phyloP scores from a whole-genome alignment of 1,140 invertebrate species.

The Lucilia sericata region DNA sequence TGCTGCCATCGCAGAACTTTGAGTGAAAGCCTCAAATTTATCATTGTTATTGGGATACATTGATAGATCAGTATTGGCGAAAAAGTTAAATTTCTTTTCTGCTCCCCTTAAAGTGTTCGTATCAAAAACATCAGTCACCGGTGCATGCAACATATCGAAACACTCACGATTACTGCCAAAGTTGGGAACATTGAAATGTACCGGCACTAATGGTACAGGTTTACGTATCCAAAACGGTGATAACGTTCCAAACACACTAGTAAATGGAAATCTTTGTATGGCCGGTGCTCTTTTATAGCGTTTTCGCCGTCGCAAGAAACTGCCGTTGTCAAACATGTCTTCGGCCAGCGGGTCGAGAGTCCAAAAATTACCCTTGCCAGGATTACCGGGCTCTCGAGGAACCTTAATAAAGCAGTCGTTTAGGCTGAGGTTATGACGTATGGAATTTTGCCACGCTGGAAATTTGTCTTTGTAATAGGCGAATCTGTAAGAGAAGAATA shows the following conservation, averaged over 20 bases:
- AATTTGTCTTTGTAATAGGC: conserved; percentile 96
- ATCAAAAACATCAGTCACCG: conserved; percentile 58
- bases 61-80: conserved; percentile 62
- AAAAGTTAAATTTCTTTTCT: conserved; percentile 66
- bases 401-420: conserved; percentile 99
- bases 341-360: conserved; percentile 96
- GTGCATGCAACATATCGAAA: conserved; percentile 63
- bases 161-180: conserved; percentile 58
- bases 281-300: conserved; percentile 88
- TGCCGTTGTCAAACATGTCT: conserved; percentile 99
- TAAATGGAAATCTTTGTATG: conserved; percentile 68
- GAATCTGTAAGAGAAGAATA: conserved; percentile 72
- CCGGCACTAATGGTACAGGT: conserved; percentile 70
- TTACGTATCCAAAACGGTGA: conserved; percentile 70
- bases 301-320: conserved; percentile 93
- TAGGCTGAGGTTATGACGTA: conserved; percentile 95
- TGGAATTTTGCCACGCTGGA: conserved; percentile 96
- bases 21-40: conserved; percentile 56
- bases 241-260: conserved; percentile 64
- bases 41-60: conserved; percentile 58
- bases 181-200: conserved; percentile 66
- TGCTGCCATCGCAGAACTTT: not conserved
- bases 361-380: conserved; percentile 99
- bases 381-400: conserved; percentile 96
- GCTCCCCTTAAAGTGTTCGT: conserved; percentile 56